Conservation (phyloP, 2,888 invertebrate genomes). For the Drosophila mimica region DNA sequence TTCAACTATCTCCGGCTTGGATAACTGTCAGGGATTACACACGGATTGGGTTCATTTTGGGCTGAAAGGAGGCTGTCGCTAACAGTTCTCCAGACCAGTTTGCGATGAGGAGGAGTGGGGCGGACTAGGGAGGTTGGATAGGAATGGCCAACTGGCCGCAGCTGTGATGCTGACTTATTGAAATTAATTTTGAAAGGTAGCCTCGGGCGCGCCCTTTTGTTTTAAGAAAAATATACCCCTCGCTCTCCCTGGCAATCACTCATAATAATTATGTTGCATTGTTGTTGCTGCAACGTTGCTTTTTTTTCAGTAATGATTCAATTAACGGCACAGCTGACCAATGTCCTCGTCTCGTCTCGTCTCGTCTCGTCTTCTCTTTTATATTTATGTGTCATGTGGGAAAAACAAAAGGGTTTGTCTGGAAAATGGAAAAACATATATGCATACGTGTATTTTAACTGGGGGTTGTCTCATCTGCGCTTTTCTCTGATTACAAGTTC, state of each 20-base stretch:
- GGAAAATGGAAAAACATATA: conserved; percentile 5
- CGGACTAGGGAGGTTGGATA: neutral
- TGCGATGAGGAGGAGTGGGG: neutral
- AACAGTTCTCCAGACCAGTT: conserved; percentile 44
- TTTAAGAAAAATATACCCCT: conserved; percentile 23
- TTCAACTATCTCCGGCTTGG: conserved; percentile 38
- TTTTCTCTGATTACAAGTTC: conserved; percentile 49
- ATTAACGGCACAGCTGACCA: conserved; percentile 79
- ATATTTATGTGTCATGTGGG: conserved; percentile 66
- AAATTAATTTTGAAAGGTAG: conserved; percentile 52
- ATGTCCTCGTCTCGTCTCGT: conserved; percentile 23
- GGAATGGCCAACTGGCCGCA: conserved; percentile 49
- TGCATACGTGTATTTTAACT: neutral
- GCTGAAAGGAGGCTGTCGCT: conserved; percentile 52
- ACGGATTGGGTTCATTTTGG: conserved; percentile 47
- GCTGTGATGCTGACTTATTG: conserved; percentile 67
- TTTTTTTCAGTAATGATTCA: conserved; percentile 71
- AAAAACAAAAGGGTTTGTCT: conserved; percentile 64
- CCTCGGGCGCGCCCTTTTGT: conserved; percentile 53
- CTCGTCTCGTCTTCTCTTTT: conserved; percentile 1
- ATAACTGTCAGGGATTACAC: conserved; percentile 66
- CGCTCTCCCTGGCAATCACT: conserved; percentile 58
- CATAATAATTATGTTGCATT: conserved; percentile 78
- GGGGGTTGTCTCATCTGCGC: conserved; percentile 18
- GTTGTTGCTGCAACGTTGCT: conserved; percentile 54